These are phyloP conservation scores for Perdita meconis DNA, from an alignment of 2,888 invertebrate genomes.

Conservation along the genomic window DNA sequence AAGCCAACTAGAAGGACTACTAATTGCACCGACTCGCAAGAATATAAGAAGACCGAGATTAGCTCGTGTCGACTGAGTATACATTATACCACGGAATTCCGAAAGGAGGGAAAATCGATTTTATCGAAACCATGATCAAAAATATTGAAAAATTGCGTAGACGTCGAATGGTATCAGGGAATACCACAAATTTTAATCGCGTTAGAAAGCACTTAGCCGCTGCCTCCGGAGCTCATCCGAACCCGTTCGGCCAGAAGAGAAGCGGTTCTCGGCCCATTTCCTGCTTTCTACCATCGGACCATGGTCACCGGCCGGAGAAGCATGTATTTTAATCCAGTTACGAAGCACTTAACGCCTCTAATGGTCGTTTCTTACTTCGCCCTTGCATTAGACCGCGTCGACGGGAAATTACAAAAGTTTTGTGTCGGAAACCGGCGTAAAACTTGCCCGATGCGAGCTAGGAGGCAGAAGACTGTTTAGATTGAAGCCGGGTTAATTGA, in stretches of 20 bases:
- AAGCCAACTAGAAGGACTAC: not conserved
- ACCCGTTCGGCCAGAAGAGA: conserved; percentile 9
- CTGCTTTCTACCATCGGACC: conserved; percentile 17
- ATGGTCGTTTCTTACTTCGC: conserved; percentile 58
- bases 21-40: not conserved
- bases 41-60: not conserved
- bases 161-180: not conserved
- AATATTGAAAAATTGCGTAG: not conserved
- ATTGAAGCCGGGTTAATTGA: conserved; percentile 28
- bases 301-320: conserved; percentile 35
- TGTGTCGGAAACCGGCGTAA: conserved; percentile 14
- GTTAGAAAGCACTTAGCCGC: conserved; percentile 57
- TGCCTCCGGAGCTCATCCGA: conserved; percentile 40
- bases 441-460: conserved; percentile 17
- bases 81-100: too few species aligned
- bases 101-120: not conserved
- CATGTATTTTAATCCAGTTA: conserved; percentile 65
- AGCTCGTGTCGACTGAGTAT: too few species aligned
- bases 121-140: not conserved
- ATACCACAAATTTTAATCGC: conserved; percentile 58
- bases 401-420: conserved; percentile 46
- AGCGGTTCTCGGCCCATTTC: conserved; percentile 13
- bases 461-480: not conserved
- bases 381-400: conserved; percentile 25
- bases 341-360: conserved; percentile 62